Percentiles rank a stretch among this genome's conserved stretches.
phyloP scores from a whole-genome alignment of 2,797 vertebrate genomes.

The Halcyon badia region DNA sequence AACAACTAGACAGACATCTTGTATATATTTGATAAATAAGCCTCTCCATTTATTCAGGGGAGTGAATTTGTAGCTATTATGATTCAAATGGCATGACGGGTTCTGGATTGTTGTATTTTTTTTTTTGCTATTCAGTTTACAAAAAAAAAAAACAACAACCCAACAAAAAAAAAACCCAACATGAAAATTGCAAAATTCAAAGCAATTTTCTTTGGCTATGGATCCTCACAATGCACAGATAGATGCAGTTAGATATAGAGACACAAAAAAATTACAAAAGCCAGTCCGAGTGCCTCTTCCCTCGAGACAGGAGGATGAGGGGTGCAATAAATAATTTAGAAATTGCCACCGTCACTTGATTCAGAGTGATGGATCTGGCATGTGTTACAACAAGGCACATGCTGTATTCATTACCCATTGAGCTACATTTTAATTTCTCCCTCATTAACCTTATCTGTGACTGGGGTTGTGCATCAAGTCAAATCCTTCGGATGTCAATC shows the following conservation, averaged over 20 bases:
- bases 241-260: slow-evolving; percentile 1
- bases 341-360: slow-evolving; percentile 73
- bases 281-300: slow-evolving; percentile 41
- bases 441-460: slow-evolving; percentile 75
- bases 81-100: slow-evolving; percentile 85
- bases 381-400: slow-evolving; percentile 73
- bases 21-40: slow-evolving; percentile 85
- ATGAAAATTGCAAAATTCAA: slow-evolving; percentile 70
- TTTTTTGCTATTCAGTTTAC: slow-evolving; percentile 68
- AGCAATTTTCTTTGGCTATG: slow-evolving; percentile 78
- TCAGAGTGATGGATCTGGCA: slow-evolving; percentile 77
- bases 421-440: slow-evolving; percentile 80
- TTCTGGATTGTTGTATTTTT: slow-evolving; percentile 72
- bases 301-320: slow-evolving; percentile 64
- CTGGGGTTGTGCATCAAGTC: slow-evolving; percentile 68
- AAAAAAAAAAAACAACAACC: background rate
- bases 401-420: slow-evolving; percentile 79
- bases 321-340: slow-evolving; percentile 80
- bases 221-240: slow-evolving; percentile 56
- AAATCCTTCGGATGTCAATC: slow-evolving; percentile 77
- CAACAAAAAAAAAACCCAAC: slow-evolving; percentile 21
- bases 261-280: background rate
- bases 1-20: slow-evolving; percentile 82
- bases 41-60: slow-evolving; percentile 82
- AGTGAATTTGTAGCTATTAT: slow-evolving; percentile 86